phyloP scores from a whole-genome alignment of 1,140 invertebrate genomes.

The Bombus superbus region DNA sequence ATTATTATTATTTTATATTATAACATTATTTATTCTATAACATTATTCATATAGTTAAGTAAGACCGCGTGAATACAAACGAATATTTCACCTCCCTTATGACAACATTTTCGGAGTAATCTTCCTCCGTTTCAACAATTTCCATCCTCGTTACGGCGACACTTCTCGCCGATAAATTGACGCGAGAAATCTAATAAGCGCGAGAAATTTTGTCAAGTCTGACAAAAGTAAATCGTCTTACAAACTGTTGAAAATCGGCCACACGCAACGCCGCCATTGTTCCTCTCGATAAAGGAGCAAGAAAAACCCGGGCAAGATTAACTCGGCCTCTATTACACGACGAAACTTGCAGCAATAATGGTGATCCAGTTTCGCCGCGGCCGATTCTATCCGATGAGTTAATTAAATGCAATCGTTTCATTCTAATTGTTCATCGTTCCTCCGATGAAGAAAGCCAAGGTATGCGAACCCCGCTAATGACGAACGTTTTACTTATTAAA shows the following conservation, averaged over 20 bases:
- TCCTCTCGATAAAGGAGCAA: background rate
- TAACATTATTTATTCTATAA: too few species aligned
- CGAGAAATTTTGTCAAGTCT: background rate
- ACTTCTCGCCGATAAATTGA: background rate
- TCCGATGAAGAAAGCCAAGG: background rate
- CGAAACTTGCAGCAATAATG: background rate
- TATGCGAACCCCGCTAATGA: slow-evolving; percentile 9
- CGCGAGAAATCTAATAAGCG: background rate
- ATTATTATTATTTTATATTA: too few species aligned
- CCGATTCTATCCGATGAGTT: slow-evolving; percentile 14
- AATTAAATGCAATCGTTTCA: slow-evolving; percentile 34
- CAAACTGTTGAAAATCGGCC: background rate
- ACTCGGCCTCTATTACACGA: background rate
- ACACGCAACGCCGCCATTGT: background rate
- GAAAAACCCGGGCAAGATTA: background rate
- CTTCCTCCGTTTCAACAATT: background rate
- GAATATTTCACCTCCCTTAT: too few species aligned
- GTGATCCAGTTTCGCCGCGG: slow-evolving; percentile 1
- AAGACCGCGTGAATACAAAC: too few species aligned
- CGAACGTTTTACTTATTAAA: slow-evolving; percentile 46
- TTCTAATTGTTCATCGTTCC: slow-evolving; percentile 25
- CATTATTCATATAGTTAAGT: too few species aligned
- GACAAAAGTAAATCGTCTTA: background rate
- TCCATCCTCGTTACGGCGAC: background rate
- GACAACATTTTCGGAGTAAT: background rate